Base-by-base conservation (phyloP, 2,888 invertebrate genomes). In the Platycheirus rosarum region DNA sequence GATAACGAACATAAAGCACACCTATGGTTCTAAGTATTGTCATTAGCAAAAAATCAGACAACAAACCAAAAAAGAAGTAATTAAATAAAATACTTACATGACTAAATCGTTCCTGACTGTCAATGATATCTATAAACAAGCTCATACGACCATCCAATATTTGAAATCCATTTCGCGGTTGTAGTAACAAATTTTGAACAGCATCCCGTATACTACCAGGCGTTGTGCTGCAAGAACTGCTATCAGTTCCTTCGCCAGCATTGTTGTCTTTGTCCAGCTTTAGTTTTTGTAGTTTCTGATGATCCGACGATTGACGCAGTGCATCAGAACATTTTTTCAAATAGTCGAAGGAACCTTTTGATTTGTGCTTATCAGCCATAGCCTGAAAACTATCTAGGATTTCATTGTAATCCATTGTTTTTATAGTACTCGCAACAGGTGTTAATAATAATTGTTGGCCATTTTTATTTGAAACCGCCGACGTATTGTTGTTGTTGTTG, bases 91-190 rank as follows among this genome's bases (percentile, higher is more conserved):
- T 20, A 78, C 88, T 91, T 91, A 95, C 95, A 95, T 95, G 94
- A 88, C 95, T 95, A 88, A 96, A 94, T 88, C 93, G 92, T 89
- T 95, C 95, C 92, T 96, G 95, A 66, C 95, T 94, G 89, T 95
- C 95, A 89, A 96, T 92, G 86, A 96, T 95, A 88, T 96, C 95
- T 89, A 95, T 94, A 91, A 95, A 95, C 55, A 96, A 92, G 46
- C 94, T 93, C 88, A 95, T 92, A 89, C 95, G 94, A 91, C 95
- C 95, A 88, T 95, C 95, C 91, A 94, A 93, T 88, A 94, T 94
- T 87, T 94, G 94, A 90, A 95, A 94, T 18, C 95, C 95, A 88
- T 95, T 95, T 76, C 95, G 91, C 11, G 95, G 94, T 89, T 94
- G 94, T 86, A 92, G 91, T 74, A 94, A 91, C 55, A 95, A 91